A percentile compares a stretch with the other conserved stretches of the same genome.
Evolutionary conservation across 2,113 vertebrate genomes (phyloP).

Genomic region (Chunga burmeisteri): DNA sequence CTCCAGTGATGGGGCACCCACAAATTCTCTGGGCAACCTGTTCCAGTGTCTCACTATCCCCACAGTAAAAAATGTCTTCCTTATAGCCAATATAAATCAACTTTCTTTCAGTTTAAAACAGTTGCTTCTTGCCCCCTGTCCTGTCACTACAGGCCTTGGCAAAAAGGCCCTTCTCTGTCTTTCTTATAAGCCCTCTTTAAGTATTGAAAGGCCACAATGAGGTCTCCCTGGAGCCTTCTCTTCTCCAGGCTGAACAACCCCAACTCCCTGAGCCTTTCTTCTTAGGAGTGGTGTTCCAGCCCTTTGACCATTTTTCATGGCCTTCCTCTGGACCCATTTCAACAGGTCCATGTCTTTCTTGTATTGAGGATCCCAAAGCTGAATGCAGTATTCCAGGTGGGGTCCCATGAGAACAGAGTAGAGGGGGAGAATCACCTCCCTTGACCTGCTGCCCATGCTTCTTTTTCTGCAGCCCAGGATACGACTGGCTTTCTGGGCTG

Average conservation of each 20-base stretch:
- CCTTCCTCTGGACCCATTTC: neutral
- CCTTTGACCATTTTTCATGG: neutral
- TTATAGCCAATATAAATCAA: too few species aligned
- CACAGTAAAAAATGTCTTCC: neutral
- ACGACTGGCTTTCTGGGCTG: too few species aligned
- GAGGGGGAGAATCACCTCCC: neutral
- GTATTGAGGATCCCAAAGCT: neutral
- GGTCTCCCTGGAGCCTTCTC: neutral
- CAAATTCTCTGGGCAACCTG: neutral
- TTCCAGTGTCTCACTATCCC: neutral
- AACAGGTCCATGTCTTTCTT: neutral
- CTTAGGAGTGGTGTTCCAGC: neutral
- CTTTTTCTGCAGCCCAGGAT: neutral
- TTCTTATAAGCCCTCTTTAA: neutral
- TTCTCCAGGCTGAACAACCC: neutral
- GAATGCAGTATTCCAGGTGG: neutral
- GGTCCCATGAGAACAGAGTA: neutral
- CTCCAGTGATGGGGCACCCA: neutral
- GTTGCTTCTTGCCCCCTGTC: neutral
- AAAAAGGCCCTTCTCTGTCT: neutral
- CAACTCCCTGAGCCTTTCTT: neutral
- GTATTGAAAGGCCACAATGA: neutral
- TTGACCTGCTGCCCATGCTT: accelerated
- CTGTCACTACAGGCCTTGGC: neutral
- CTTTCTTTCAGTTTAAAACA: neutral